Evolutionary conservation across 2,888 invertebrate genomes (phyloP), one percentile per base, ranked within the genome.

Genomic region (Bellardia pandia): DNA sequence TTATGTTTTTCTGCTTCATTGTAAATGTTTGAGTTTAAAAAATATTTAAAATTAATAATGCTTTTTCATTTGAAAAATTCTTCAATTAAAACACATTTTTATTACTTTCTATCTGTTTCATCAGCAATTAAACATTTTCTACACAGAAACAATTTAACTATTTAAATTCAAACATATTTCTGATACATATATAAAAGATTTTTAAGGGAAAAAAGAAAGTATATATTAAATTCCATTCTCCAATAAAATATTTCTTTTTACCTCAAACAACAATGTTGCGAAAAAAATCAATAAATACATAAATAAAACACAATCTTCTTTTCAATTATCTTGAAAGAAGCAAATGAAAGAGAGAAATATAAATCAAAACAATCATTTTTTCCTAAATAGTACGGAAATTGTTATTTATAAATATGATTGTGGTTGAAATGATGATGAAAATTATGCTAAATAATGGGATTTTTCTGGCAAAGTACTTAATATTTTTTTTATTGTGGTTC

Each of bases 341-440:
- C 13, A 13, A 66, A 23, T 9, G 33, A 37, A n/a, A 11, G 33
- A 51, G 30, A 33, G 30, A 33, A 23, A 45, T 9, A 33, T 62
- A 62, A 62, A 62, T 71, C 33, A 48, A 71, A 53, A 53, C 33
- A 71, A 37, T 71, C 37, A 71, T 68, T 48, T 33, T 48, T 68
- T 30, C 48, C 48, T 68, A 30, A n/a, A n/a, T n/a, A n/a, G 40
- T 40, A 42, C 40, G 8, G 0, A 0, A 6, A 66, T 68, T 68
- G 68, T 45, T 68, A 16, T 40, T 64, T 16, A 8, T 48, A 30
- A 14, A 40, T 37, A n/a, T n/a, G 8, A 40, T 37, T 16, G 37
- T 48, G n/a, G 3, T 2, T 30, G 23, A 66, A 60, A 60, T 60
- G 6, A 60, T n/a, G 33, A 60, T 60, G 14, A 33, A 33, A 60